These are phyloP conservation scores for Rhadina sibilatrix DNA, from an alignment of 2,113 vertebrate genomes.

Conservation along the genomic window DNA sequence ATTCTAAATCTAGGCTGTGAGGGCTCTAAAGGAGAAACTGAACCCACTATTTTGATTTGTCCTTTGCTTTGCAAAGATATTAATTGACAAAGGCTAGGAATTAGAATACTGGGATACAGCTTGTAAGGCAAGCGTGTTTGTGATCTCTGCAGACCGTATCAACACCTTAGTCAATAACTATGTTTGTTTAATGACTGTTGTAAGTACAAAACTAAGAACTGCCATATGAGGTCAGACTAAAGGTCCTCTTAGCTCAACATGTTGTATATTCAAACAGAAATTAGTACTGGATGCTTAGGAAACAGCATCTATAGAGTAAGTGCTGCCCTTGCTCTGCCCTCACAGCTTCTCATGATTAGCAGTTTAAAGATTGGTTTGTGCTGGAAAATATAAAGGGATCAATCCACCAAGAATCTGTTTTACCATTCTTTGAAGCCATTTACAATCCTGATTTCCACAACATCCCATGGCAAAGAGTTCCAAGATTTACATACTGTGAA, in stretches of 20 bases:
- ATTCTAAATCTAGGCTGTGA: not conserved
- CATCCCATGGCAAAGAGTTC: not conserved
- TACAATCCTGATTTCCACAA: not conserved
- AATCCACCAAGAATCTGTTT: not conserved
- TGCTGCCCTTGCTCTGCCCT: not conserved
- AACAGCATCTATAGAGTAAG: not conserved
- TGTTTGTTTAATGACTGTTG: constrained; percentile 32
- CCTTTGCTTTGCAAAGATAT: not conserved
- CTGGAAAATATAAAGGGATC: not conserved
- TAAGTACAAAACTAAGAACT: constrained; percentile 46
- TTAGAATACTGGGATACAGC: not conserved
- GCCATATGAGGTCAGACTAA: not conserved
- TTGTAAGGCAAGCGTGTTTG: not conserved
- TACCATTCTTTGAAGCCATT: not conserved
- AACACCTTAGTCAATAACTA: constrained; percentile 20
- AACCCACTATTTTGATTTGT: not conserved
- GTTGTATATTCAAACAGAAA: not conserved
- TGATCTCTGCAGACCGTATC: not conserved
- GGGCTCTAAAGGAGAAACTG: not conserved
- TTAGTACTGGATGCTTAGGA: not conserved
- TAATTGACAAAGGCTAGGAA: not conserved
- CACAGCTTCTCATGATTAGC: not conserved
- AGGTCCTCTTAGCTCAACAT: not conserved
- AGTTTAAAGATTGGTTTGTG: not conserved
- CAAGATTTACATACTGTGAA: not conserved